phyloP scores from a whole-genome alignment of 2,797 vertebrate genomes.

The Cryptoblepharus egeriae region DNA sequence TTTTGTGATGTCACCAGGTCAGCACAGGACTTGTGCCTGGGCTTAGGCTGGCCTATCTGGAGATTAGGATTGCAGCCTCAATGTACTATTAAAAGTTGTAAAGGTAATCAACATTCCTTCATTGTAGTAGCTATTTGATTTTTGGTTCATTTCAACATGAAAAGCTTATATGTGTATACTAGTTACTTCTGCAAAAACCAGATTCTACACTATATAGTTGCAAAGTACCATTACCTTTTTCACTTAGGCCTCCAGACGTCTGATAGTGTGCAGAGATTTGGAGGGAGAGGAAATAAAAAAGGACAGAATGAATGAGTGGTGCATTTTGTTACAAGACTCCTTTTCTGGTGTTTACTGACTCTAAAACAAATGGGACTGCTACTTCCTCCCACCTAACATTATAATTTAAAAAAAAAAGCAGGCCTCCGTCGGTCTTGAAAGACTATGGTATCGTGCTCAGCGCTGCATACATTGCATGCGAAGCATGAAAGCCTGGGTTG shows the following conservation, averaged over 20 bases:
- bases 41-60: too few species aligned
- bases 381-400: background rate
- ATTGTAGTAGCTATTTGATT: background rate
- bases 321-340: background rate
- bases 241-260: background rate
- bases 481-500: too few species aligned
- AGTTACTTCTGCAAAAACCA: background rate
- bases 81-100: background rate
- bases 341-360: background rate
- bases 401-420: too few species aligned
- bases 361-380: background rate
- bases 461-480: too few species aligned
- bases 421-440: too few species aligned
- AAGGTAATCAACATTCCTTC: background rate
- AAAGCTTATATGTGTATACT: background rate
- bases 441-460: too few species aligned
- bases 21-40: too few species aligned
- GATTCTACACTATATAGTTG: background rate
- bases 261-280: background rate
- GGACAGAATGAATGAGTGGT: background rate
- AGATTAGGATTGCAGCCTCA: background rate
- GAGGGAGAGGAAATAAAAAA: background rate
- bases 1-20: too few species aligned
- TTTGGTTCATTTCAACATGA: background rate
- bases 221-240: background rate